Percentiles rank a stretch among this genome's conserved stretches.
Conservation (phyloP, 2,888 invertebrate genomes). For the Machimus rusticus region DNA sequence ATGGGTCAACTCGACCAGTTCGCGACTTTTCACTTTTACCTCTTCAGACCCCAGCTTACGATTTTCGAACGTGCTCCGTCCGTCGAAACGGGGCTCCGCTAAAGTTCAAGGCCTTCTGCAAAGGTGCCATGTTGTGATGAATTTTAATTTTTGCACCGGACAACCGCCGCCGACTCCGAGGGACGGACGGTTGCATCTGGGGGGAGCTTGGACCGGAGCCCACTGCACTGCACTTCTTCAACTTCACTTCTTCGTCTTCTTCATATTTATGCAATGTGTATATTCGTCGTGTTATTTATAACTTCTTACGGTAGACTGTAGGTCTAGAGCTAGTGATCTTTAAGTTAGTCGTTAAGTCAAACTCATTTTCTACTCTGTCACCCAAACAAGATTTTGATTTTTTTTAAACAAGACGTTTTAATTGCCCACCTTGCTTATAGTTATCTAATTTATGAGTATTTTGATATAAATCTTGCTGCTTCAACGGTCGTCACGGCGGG, state of each 20-base stretch:
- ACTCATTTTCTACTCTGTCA: slow-evolving; percentile 20
- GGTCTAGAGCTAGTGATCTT: slow-evolving; percentile 26
- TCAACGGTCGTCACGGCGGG: neutral
- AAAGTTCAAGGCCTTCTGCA: slow-evolving; percentile 28
- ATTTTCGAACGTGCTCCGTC: neutral
- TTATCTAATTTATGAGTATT: neutral
- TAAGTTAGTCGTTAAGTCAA: neutral
- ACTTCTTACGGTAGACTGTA: neutral
- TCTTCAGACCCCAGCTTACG: neutral
- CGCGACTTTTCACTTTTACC: neutral
- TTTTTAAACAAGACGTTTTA: slow-evolving; percentile 21
- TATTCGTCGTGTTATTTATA: slow-evolving; percentile 1
- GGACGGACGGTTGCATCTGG: neutral
- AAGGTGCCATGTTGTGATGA: neutral
- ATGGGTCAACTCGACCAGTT: neutral
- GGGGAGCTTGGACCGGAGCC: neutral
- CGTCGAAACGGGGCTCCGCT: neutral
- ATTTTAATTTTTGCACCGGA: slow-evolving; percentile 11
- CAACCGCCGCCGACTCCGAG: neutral
- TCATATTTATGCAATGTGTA: neutral
- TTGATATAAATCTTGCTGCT: neutral
- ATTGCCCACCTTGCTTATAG: neutral
- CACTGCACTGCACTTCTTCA: neutral
- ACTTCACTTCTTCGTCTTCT: neutral
- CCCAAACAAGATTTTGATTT: slow-evolving; percentile 6